A percentile compares a stretch with the other conserved stretches of the same genome.
phyloP scores from a whole-genome alignment of 2,797 vertebrate genomes.

The Catharus ustulatus region DNA sequence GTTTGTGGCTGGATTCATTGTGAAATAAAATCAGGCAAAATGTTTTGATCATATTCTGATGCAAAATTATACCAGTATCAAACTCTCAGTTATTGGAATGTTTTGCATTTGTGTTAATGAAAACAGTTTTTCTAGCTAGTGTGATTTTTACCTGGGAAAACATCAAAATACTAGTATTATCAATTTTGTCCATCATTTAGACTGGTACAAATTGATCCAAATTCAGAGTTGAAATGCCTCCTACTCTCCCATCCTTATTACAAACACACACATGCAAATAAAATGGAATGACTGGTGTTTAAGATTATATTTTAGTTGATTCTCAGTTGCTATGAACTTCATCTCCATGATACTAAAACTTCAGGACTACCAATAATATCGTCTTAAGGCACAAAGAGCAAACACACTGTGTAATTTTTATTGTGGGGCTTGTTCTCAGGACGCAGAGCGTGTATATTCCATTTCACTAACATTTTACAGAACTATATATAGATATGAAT shows the following conservation, averaged over 20 bases:
- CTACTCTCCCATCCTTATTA: not conserved
- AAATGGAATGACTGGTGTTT: not conserved
- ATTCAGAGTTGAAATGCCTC: not conserved
- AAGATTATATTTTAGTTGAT: not conserved
- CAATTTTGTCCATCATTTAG: not conserved
- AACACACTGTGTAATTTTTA: not conserved
- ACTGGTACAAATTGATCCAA: not conserved
- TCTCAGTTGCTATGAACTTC: not conserved
- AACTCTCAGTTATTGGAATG: not conserved
- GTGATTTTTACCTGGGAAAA: not conserved
- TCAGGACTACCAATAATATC: not conserved
- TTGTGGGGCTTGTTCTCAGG: not conserved
- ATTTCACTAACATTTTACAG: not conserved
- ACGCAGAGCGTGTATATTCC: not conserved
- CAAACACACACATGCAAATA: not conserved
- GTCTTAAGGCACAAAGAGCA: not conserved
- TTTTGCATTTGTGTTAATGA: not conserved
- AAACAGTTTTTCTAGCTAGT: not conserved
- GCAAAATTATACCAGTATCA: not conserved
- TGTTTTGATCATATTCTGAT: not conserved
- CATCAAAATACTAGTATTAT: not conserved
- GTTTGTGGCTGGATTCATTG: not conserved
- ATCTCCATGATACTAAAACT: not conserved
- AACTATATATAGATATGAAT: not conserved
- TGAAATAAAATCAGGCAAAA: not conserved